Evolutionary conservation across 2,888 invertebrate species (phyloP).

Genomic region (Protophormia terraenovae): DNA sequence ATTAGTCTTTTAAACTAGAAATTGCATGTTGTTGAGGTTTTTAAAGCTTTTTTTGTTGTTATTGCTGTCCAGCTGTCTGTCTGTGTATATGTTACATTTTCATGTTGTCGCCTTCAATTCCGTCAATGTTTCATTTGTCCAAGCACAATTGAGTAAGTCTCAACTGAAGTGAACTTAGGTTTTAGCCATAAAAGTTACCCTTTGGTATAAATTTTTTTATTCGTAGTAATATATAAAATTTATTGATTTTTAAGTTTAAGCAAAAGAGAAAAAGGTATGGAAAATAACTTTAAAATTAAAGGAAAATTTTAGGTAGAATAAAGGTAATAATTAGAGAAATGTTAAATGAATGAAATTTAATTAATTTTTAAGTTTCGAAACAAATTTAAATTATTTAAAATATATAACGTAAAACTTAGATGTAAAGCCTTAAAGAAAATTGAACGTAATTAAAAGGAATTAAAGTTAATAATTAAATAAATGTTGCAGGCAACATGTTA

Average conservation of each 20-base stretch:
- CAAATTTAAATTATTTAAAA: too few species aligned
- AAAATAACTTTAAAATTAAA: background rate
- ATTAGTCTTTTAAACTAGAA: slow-evolving; percentile 28
- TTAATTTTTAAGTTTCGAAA: too few species aligned
- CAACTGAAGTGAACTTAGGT: slow-evolving; percentile 31
- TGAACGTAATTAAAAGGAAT: too few species aligned
- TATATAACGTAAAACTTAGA: too few species aligned
- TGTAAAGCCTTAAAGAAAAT: too few species aligned
- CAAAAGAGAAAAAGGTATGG: background rate
- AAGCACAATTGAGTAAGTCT: slow-evolving; percentile 9
- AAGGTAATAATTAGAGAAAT: too few species aligned
- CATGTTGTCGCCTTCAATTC: slow-evolving; percentile 51
- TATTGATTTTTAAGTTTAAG: slow-evolving; percentile 54
- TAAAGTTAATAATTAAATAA: background rate
- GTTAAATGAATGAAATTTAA: too few species aligned
- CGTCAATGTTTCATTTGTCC: slow-evolving; percentile 48
- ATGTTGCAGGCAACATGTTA: background rate
- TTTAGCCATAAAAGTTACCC: slow-evolving; percentile 58
- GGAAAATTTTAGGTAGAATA: background rate
- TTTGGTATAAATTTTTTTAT: slow-evolving; percentile 19
- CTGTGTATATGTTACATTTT: background rate
- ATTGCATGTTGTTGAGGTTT: slow-evolving; percentile 45
- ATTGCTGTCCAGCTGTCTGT: background rate
- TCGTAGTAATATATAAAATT: slow-evolving; percentile 28
- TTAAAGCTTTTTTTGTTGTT: background rate